Conservation (phyloP, 2,888 invertebrate species). For the Deroplatys truncata region DNA sequence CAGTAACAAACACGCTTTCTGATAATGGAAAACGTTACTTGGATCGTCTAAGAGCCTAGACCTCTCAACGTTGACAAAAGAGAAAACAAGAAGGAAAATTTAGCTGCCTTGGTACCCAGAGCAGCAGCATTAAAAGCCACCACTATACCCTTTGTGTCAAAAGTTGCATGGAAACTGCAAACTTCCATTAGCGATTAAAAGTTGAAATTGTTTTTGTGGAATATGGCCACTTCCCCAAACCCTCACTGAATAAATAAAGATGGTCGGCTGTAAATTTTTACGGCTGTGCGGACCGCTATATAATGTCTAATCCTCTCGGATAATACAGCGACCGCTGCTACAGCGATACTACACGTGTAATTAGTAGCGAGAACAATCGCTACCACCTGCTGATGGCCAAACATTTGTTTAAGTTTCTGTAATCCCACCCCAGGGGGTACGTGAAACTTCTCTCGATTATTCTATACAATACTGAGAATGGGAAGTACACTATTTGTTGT, state of each 20-base stretch:
- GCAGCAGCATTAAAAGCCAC: background rate
- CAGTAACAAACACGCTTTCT: too few relatives aligned
- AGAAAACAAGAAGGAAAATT: background rate
- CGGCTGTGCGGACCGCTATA: background rate
- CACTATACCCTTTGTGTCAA: background rate
- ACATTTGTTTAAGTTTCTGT: background rate
- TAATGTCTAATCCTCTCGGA: background rate
- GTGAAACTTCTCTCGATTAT: too few relatives aligned
- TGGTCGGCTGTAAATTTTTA: background rate
- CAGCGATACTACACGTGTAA: background rate
- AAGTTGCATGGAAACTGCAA: background rate
- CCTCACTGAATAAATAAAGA: background rate
- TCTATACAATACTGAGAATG: too few relatives aligned
- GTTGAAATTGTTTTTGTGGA: background rate
- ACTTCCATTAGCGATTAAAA: background rate
- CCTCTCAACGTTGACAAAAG: background rate
- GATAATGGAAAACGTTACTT: background rate
- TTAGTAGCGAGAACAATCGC: background rate
- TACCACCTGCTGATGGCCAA: background rate
- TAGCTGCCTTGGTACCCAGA: background rate
- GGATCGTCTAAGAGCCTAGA: background rate
- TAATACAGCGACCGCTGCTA: background rate
- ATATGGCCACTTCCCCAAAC: background rate
- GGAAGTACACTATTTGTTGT: too few relatives aligned
- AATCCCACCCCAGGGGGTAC: too few relatives aligned